Evolutionary conservation across 2,113 vertebrate genomes (phyloP).

Genomic region (Clinocottus analis): DNA sequence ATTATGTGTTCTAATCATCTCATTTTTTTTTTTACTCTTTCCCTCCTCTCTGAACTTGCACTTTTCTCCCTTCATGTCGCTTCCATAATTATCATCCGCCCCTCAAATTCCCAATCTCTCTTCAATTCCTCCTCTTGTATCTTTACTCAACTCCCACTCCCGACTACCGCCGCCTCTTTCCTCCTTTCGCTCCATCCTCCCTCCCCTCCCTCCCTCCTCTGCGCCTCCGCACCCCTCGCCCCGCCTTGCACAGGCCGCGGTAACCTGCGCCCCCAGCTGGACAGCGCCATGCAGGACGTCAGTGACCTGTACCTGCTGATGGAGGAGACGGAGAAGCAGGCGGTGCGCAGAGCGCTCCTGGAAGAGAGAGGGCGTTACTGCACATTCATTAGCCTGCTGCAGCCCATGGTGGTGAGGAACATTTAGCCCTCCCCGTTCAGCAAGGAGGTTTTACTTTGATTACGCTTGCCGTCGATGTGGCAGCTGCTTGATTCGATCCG

Average conservation of each 20-base stretch:
- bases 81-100: conserved; percentile 57
- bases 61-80: conserved; percentile 49
- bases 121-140: conserved; percentile 28
- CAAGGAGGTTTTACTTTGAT: neutral
- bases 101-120: conserved; percentile 28
- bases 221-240: neutral
- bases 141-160: conserved; percentile 1
- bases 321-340: conserved; percentile 99
- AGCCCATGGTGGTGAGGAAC: conserved; percentile 94
- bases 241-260: conserved; percentile 87
- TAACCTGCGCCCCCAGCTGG: conserved; percentile 96
- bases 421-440: neutral
- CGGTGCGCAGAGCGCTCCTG: conserved; percentile 93
- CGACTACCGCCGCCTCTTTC: neutral
- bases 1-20: conserved; percentile 62
- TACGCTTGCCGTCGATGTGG: neutral
- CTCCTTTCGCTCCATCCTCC: neutral
- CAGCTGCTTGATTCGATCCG: neutral
- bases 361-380: conserved; percentile 97
- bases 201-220: neutral
- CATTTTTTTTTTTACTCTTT: conserved; percentile 73
- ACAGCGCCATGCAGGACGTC: conserved; percentile 96
- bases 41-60: conserved; percentile 69
- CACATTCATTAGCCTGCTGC: conserved; percentile 92
- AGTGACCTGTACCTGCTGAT: conserved; percentile 96